These are phyloP conservation scores for Rhipidura dahli DNA, from an alignment of 2,113 vertebrate species.

Conservation along the genomic window DNA sequence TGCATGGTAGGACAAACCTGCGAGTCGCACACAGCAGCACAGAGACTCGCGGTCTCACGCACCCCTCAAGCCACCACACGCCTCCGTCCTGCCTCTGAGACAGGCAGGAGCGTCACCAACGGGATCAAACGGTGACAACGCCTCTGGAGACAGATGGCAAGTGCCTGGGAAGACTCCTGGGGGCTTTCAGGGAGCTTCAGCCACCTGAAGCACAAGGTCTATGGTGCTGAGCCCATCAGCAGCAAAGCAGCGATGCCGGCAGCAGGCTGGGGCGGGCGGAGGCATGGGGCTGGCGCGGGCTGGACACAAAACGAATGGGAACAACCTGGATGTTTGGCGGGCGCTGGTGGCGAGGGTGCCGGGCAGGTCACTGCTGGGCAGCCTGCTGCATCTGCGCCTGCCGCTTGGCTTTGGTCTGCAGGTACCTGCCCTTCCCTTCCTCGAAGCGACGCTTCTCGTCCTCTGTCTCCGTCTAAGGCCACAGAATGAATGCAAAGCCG, in stretches of 20 bases:
- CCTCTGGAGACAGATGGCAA: background rate
- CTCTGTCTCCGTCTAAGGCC: constrained; percentile 81
- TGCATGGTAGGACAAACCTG: background rate
- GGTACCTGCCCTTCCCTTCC: constrained; percentile 89
- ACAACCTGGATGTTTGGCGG: background rate
- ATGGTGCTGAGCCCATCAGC: background rate
- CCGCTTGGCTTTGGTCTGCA: constrained; percentile 90
- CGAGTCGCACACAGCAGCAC: constrained; percentile 35
- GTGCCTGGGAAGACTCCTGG: background rate
- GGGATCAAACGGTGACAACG: fast-evolving
- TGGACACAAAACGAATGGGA: constrained; percentile 32
- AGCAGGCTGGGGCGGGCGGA: background rate
- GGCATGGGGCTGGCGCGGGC: background rate
- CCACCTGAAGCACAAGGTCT: background rate
- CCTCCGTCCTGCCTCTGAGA: background rate
- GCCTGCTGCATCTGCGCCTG: constrained; percentile 70
- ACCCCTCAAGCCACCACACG: fast-evolving
- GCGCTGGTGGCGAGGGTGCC: background rate
- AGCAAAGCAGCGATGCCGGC: background rate
- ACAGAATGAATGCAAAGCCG: background rate
- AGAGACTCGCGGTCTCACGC: background rate
- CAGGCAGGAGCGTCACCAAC: fast-evolving
- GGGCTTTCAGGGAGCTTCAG: background rate
- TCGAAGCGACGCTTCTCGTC: constrained; percentile 90
- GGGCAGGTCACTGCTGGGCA: constrained; percentile 63